Base-by-base conservation (phyloP, 1,140 invertebrate genomes). In the Drosophila hydei region DNA sequence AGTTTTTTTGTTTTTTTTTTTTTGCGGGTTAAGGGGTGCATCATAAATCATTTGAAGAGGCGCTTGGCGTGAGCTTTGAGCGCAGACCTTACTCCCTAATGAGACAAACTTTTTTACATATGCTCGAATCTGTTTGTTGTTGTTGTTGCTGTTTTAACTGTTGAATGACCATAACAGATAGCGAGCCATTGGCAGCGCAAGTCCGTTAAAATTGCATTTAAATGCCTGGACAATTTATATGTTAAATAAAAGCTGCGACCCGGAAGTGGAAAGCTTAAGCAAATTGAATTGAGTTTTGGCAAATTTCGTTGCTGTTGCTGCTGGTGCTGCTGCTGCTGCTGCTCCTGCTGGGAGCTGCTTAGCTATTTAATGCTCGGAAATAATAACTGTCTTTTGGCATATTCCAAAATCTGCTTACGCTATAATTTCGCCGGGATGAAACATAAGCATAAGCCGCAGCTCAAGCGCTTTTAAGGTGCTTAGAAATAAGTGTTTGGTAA, bases 1-100 rank as follows among this genome's bases (percentile, higher is more conserved):
- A 33, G n/a, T 21, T 19, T 36, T 36, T 55, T 50, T 63, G 64
- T 40, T 30, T 60, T 52, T 52, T 45, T 8, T 21, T 50, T 33
- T 43, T 33, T 36, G 9, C 38, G 48, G 52, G 51, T 60, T 72
- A 72, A 54, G 69, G 48, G 61, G 52, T 38, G 70, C 55, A 64
- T 75, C 83, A 85, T 85, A 85, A 85, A 85, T 85, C 81, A 85
- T 88, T 87, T 63, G 60, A 72, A 69, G 74, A 60, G 65, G 36
- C n/a, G 40, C 47, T 23, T 48, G 40, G 55, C 47, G 33, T 43
- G 30, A 36, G 67, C 36, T 48, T 59, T 69, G 58, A 59, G 71
- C 38, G 25, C 27, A 42, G 19, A 18, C 64, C 23, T 25, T 16
- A 16, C 14, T 19, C 42, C 27, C 70, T 85, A 85, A 85, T 85